Evolutionary conservation across 2,797 vertebrate genomes (phyloP).

Genomic region (Epinephelus malabaricus): DNA sequence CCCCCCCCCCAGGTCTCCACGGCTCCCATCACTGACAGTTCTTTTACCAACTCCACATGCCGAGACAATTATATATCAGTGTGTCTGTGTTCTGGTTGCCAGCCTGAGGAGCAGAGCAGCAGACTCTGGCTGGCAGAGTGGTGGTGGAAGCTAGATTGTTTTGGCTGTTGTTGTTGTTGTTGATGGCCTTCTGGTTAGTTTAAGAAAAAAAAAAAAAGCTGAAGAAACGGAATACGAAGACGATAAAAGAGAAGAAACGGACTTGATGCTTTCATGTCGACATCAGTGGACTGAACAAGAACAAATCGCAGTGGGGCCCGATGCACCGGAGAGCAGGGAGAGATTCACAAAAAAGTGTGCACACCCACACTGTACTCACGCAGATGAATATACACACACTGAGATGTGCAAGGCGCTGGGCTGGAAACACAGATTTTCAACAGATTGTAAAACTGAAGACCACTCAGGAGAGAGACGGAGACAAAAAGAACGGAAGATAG

Average conservation of each 20-base stretch:
- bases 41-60: slow-evolving; percentile 36
- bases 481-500: slow-evolving; percentile 4
- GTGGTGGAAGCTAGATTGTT: slow-evolving; percentile 42
- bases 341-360: neutral
- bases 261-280: slow-evolving; percentile 47
- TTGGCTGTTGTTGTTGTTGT: slow-evolving; percentile 33
- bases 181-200: slow-evolving; percentile 50
- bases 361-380: slow-evolving; percentile 7
- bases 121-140: slow-evolving; percentile 15
- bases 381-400: slow-evolving; percentile 40
- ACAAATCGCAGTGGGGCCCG: slow-evolving; percentile 14
- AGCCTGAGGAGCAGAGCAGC: slow-evolving; percentile 41
- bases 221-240: slow-evolving; percentile 7
- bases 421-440: slow-evolving; percentile 67
- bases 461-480: slow-evolving; percentile 9
- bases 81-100: slow-evolving; percentile 45
- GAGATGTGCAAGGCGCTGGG: slow-evolving; percentile 40
- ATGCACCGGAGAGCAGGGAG: slow-evolving; percentile 38
- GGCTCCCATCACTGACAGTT: slow-evolving; percentile 33
- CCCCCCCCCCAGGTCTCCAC: slow-evolving; percentile 16
- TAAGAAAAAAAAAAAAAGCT: slow-evolving; percentile 13
- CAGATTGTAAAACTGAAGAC: slow-evolving; percentile 69
- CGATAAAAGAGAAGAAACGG: neutral
- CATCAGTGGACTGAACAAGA: slow-evolving; percentile 56
- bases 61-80: slow-evolving; percentile 19